Evolutionary conservation across 2,113 vertebrate species (phyloP), one percentile per base, ranked within the genome.

Genomic region (Dipodomys spectabilis): DNA sequence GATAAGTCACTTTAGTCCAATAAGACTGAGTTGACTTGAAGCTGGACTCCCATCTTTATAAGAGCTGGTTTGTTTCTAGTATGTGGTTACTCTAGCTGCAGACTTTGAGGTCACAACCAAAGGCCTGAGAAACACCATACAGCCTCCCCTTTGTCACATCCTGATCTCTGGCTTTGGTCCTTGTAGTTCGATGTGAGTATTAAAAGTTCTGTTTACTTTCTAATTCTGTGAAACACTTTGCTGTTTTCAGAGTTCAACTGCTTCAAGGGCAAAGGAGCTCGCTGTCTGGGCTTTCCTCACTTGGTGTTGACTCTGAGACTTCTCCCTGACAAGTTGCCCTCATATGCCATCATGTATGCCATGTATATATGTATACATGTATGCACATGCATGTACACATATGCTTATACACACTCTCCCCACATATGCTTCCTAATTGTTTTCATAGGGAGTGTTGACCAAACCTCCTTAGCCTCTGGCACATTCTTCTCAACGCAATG

Each of bases 221-320:
- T 78, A 45, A 80, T 68, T 11, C 62, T 67, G 3, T 23, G 20
- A 27, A 15, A 28, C 62, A 74, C 27, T 7, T 44, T 12, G 64
- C 77, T 25, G 23, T 25, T 75, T 81, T 91, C 25, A 78, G 69
- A 77, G 11, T 67, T 89, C 68, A 80, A 7, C 30, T 72, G 22
- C 45, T 77, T 75, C 77, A 74, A 44, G 11, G 71, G n/a, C 30
- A 77, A 88, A 83, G 75, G 44, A n/a, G 13, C 91, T 93, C 22
- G 82, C 22, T 73, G 20, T 72, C 60, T 64, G 9, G 74, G 15
- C 39, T 39, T 77, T 91, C 73, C 62, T 86, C 32, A 75, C 53
- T 88, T 75, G 62, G 16, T 69, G 39, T 23, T 27, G 22, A 28
- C 23, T 84, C 44, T 81, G 28, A 23, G 87, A 67, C 84, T 72